Evolutionary conservation across 2,888 invertebrate genomes (phyloP).

Genomic region (Ectemnius lituratus): DNA sequence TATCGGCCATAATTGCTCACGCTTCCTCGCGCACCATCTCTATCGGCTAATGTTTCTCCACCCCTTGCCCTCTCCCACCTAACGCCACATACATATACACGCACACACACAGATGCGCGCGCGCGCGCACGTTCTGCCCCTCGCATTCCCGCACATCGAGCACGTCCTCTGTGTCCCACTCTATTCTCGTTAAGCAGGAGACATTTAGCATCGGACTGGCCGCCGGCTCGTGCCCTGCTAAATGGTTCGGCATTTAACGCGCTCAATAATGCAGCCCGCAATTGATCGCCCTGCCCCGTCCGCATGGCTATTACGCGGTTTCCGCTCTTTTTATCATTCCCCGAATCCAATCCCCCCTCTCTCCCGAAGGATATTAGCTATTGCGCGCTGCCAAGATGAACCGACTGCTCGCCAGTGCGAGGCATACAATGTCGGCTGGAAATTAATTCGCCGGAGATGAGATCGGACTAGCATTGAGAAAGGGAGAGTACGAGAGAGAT

Average conservation of each 20-base stretch:
- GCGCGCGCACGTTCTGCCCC: not conserved
- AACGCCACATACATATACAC: too few species aligned
- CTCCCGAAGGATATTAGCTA: not conserved
- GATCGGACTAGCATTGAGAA: not conserved
- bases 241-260: conserved; percentile 48
- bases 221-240: conserved; percentile 24
- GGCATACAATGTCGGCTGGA: not conserved
- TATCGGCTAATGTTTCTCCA: conserved; percentile 13
- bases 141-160: not conserved
- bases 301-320: conserved; percentile 18
- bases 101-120: too few species aligned
- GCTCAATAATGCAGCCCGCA: conserved; percentile 12
- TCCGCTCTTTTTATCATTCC: conserved; percentile 5
- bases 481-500: not conserved
- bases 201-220: conserved; percentile 42
- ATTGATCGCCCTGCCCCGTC: conserved; percentile 20
- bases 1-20: conserved; percentile 57
- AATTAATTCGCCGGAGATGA: not conserved
- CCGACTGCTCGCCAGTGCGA: not conserved
- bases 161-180: conserved; percentile 3
- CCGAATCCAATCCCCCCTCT: not conserved
- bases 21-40: conserved; percentile 36
- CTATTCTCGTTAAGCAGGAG: conserved; percentile 38
- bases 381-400: not conserved
- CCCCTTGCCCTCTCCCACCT: not conserved